phyloP scores from a whole-genome alignment of 1,140 invertebrate species.

The Nasonia vitripennis region DNA sequence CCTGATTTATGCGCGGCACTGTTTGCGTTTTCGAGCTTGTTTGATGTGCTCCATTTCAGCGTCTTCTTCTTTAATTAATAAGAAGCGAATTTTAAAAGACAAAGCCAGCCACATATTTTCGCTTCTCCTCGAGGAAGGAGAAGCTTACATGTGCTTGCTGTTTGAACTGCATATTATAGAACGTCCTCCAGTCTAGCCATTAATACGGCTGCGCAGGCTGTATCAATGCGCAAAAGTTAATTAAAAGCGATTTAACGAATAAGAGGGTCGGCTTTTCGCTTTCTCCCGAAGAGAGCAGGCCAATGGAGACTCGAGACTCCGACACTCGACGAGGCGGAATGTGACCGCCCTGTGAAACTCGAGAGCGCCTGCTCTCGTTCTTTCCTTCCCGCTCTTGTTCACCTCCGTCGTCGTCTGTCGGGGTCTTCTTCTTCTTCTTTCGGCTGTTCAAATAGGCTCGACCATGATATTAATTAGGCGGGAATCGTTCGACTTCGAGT shows the following conservation, averaged over 20 bases:
- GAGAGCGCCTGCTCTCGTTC: conserved; percentile 3
- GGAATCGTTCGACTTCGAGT: background rate
- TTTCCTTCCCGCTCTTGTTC: background rate
- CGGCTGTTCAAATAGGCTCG: background rate
- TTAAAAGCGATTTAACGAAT: conserved; percentile 33
- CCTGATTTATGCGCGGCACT: background rate
- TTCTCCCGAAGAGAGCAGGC: background rate
- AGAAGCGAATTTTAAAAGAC: background rate
- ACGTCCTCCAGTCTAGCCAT: background rate
- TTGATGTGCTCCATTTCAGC: background rate
- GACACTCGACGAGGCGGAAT: background rate
- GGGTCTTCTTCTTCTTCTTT: background rate
- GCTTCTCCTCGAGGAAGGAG: background rate
- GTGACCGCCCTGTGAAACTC: conserved; percentile 34
- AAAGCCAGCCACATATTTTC: background rate
- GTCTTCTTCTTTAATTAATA: background rate
- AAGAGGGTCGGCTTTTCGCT: background rate
- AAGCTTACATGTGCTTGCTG: background rate
- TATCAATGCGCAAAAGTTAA: background rate
- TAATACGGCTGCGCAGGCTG: background rate
- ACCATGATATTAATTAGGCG: conserved; percentile 28
- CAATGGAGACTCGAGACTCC: conserved; percentile 18
- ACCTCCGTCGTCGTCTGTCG: background rate
- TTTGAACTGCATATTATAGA: background rate
- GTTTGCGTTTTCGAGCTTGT: background rate